phyloP scores from a whole-genome alignment of 2,113 vertebrate species.

The Lanius ludovicianus region DNA sequence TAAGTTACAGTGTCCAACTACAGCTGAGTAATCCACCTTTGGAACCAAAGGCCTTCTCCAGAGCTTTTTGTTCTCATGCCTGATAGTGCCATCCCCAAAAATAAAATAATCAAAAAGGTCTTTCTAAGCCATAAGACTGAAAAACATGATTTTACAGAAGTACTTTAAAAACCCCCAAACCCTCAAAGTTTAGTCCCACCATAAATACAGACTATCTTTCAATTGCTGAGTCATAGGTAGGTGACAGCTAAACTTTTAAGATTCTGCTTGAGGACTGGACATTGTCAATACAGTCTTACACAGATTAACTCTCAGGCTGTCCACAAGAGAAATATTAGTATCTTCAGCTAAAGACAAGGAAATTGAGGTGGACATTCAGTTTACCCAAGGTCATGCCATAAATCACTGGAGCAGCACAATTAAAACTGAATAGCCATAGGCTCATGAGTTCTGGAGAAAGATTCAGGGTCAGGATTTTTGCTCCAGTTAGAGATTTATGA shows the following conservation, averaged over 20 bases:
- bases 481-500: slow-evolving; percentile 27
- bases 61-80: neutral
- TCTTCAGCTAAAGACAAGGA: neutral
- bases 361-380: slow-evolving; percentile 13
- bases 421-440: slow-evolving; percentile 6
- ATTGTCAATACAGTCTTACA: neutral
- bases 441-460: neutral
- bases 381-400: slow-evolving; percentile 14
- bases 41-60: neutral
- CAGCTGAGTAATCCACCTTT: neutral
- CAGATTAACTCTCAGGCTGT: neutral
- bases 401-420: neutral
- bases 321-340: neutral
- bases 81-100: neutral
- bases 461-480: slow-evolving; percentile 13
- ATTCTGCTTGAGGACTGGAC: neutral
- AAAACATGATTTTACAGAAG: neutral
- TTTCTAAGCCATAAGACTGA: neutral
- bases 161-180: neutral
- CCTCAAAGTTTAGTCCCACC: neutral
- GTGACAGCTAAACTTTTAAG: neutral
- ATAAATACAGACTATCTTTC: neutral
- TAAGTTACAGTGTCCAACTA: neutral
- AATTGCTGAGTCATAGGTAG: neutral
- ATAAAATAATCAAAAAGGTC: neutral